These are phyloP conservation scores for Nycticorax nycticorax DNA, from an alignment of 2,113 vertebrate genomes.

Conservation along the genomic window DNA sequence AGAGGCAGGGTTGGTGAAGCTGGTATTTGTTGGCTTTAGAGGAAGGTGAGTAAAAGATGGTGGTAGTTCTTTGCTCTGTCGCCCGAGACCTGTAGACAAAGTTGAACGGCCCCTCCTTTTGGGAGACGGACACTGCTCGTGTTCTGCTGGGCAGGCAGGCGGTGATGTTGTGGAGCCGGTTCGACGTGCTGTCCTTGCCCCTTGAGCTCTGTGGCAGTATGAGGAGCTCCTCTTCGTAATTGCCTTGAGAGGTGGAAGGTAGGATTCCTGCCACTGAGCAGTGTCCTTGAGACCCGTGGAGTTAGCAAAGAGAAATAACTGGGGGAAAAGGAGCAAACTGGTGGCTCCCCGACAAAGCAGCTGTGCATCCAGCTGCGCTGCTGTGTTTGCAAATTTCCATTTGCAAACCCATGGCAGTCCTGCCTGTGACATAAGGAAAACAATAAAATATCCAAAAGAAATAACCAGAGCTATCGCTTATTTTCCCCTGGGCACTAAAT, in stretches of 20 bases:
- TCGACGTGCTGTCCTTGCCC: background rate
- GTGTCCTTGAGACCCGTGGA: background rate
- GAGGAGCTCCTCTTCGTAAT: background rate
- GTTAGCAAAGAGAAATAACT: background rate
- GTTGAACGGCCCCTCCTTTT: rapidly evolving
- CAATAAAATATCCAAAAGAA: conserved; percentile 19
- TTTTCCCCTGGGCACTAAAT: background rate
- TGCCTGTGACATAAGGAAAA: conserved; percentile 33
- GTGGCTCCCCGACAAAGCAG: background rate
- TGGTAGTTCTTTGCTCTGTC: background rate
- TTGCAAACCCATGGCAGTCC: background rate
- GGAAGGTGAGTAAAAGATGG: background rate
- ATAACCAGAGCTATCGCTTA: background rate
- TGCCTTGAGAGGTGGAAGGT: background rate
- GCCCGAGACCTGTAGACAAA: rapidly evolving
- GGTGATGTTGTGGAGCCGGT: background rate
- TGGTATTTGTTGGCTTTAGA: background rate
- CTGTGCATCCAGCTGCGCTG: background rate
- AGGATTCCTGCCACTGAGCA: background rate
- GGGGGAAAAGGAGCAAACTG: rapidly evolving
- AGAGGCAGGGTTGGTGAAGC: background rate
- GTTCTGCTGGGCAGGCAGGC: background rate
- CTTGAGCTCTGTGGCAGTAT: background rate
- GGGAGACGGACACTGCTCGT: background rate
- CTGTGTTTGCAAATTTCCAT: background rate